phyloP scores from a whole-genome alignment of 2,888 invertebrate genomes.

The Notodonta dromedarius region DNA sequence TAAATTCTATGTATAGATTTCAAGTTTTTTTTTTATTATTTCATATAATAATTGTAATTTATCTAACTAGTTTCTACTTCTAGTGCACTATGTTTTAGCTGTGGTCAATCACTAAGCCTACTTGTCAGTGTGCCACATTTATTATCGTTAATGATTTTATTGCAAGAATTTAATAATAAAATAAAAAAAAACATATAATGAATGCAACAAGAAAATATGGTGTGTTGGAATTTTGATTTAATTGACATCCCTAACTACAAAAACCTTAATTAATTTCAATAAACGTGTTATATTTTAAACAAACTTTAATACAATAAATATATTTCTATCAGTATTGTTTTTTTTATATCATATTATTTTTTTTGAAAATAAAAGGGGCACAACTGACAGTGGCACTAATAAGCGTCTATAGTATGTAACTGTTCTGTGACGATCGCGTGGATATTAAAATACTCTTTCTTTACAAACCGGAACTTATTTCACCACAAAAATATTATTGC shows the following conservation, averaged over 20 bases:
- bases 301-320: slow-evolving; percentile 10
- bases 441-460: slow-evolving; percentile 76
- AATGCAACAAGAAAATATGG: background rate
- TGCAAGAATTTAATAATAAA: background rate
- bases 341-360: slow-evolving; percentile 20
- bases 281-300: background rate
- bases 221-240: background rate
- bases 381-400: slow-evolving; percentile 63
- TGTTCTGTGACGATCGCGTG: slow-evolving; percentile 71
- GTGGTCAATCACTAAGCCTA: slow-evolving; percentile 78
- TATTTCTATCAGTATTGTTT: slow-evolving; percentile 15
- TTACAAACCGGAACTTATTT: slow-evolving; percentile 64
- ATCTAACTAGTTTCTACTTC: slow-evolving; percentile 77
- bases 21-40: slow-evolving; percentile 67
- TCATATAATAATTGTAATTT: slow-evolving; percentile 78
- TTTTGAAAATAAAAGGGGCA: slow-evolving; percentile 52
- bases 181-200: slow-evolving; percentile 2
- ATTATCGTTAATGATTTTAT: slow-evolving; percentile 22
- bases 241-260: background rate
- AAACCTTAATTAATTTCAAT: slow-evolving; percentile 4
- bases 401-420: slow-evolving; percentile 65
- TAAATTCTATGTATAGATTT: slow-evolving; percentile 83
- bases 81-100: slow-evolving; percentile 82
- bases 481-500: slow-evolving; percentile 82
- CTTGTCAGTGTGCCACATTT: slow-evolving; percentile 59